These are phyloP conservation scores for Nephrotoma guestfalica DNA, from an alignment of 2,888 invertebrate genomes.

Conservation along the genomic window DNA sequence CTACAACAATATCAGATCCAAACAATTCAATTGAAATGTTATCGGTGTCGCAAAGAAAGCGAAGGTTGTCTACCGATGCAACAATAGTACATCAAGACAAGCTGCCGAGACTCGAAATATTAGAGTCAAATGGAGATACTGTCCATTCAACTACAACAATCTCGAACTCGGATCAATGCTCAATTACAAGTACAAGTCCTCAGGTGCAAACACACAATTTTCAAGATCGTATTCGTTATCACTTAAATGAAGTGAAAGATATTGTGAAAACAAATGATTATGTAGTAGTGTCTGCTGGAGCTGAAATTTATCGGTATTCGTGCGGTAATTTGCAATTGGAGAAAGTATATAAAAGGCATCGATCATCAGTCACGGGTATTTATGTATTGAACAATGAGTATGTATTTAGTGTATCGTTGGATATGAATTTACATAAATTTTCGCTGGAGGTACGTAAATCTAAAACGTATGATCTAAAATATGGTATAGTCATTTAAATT, in stretches of 20 bases:
- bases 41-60: neutral
- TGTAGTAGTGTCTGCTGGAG: neutral
- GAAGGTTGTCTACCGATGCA: neutral
- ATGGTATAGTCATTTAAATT: neutral
- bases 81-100: neutral
- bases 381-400: neutral
- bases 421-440: neutral
- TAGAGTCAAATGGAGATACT: neutral
- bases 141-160: neutral
- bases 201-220: neutral
- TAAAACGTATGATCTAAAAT: neutral
- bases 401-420: neutral
- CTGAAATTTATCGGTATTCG: neutral
- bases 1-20: neutral
- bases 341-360: neutral
- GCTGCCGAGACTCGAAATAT: neutral
- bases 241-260: neutral
- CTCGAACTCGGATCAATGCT: neutral
- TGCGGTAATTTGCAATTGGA: neutral
- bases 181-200: neutral
- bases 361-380: neutral
- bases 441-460: neutral
- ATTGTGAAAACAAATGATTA: neutral
- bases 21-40: neutral
- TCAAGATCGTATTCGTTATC: neutral